These are phyloP conservation scores for Ferdinandea cuprea DNA, from an alignment of 2,888 invertebrate species.

Conservation along the genomic window DNA sequence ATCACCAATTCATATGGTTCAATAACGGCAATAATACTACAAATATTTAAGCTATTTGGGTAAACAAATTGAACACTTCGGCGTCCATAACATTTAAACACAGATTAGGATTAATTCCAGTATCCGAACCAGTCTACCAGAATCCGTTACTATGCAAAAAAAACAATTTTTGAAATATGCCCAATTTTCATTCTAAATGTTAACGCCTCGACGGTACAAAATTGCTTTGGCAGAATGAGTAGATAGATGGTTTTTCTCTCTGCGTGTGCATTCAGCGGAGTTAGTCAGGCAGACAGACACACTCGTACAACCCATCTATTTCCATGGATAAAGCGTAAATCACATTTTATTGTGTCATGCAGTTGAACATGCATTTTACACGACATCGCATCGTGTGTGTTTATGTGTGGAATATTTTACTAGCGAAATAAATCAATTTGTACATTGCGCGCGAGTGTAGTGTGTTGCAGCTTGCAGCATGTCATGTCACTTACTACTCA, in stretches of 20 bases:
- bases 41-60: too few relatives aligned
- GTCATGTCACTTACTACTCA: conserved; percentile 36
- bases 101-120: too few relatives aligned
- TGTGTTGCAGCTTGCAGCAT: conserved; percentile 23
- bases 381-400: conserved; percentile 57
- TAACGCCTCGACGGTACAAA: not conserved
- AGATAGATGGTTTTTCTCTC: not conserved
- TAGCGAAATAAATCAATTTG: conserved; percentile 64
- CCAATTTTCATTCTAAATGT: too few relatives aligned
- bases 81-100: too few relatives aligned
- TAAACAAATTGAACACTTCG: too few relatives aligned
- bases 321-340: conserved; percentile 29
- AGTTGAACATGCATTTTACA: conserved; percentile 53
- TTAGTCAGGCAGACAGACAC: conserved; percentile 13
- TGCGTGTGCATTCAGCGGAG: not conserved
- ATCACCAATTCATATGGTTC: too few relatives aligned
- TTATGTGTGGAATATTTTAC: conserved; percentile 12
- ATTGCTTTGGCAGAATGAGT: conserved; percentile 4
- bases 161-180: too few relatives aligned
- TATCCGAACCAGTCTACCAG: too few relatives aligned
- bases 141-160: too few relatives aligned
- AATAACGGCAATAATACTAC: too few relatives aligned
- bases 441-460: conserved; percentile 21
- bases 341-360: conserved; percentile 58
- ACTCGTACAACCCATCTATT: conserved; percentile 30